phyloP scores from a whole-genome alignment of 2,797 vertebrate genomes.

The Ceyx erithaca region DNA sequence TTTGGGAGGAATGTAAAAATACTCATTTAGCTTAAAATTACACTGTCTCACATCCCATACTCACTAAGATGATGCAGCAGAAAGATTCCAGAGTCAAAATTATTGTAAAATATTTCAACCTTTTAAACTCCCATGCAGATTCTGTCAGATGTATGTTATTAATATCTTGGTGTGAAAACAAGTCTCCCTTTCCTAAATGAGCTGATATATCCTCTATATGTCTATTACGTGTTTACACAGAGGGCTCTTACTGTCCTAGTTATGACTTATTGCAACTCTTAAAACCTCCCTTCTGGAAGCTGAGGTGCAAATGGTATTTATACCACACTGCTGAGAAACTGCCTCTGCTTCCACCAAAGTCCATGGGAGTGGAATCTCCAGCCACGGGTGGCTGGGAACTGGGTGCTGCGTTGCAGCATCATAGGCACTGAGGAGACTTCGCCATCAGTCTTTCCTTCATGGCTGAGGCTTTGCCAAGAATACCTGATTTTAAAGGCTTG shows the following conservation, averaged over 20 bases:
- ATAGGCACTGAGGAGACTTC: neutral
- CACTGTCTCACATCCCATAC: neutral
- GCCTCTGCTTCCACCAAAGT: neutral
- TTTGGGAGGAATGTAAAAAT: neutral
- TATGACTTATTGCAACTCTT: neutral
- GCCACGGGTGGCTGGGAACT: neutral
- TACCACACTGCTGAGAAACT: fast-evolving
- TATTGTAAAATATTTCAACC: neutral
- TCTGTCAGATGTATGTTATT: neutral
- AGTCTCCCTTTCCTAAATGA: neutral
- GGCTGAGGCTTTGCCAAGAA: neutral
- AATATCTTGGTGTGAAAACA: neutral
- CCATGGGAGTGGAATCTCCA: neutral
- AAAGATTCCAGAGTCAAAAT: neutral
- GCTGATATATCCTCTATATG: neutral
- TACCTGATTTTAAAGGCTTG: neutral
- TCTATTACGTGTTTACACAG: neutral
- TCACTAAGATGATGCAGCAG: neutral
- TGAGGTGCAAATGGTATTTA: neutral
- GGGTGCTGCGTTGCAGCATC: neutral
- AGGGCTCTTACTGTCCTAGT: neutral
- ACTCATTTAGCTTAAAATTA: neutral
- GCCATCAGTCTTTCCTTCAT: neutral
- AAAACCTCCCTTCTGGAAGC: neutral
- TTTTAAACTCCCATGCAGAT: neutral